phyloP scores from a whole-genome alignment of 1,140 invertebrate species.

The Arctopsyche grandis region DNA sequence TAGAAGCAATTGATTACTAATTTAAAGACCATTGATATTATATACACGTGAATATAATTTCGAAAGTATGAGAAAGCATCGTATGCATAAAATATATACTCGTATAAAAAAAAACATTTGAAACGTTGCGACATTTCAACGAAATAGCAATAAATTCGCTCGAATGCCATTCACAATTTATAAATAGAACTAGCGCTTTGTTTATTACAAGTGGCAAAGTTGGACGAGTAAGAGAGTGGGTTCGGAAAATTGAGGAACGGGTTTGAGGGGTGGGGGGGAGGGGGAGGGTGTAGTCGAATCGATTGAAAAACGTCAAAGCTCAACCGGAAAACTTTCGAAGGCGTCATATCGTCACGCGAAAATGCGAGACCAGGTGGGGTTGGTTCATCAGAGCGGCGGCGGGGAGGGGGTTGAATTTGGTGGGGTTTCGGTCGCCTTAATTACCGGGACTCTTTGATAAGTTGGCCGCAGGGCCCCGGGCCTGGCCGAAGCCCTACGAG shows the following conservation, averaged over 20 bases:
- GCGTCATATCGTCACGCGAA: constrained; percentile 24
- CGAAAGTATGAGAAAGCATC: no score
- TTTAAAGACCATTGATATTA: no score
- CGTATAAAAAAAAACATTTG: no score
- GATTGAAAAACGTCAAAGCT: neutral
- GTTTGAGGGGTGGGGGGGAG: neutral
- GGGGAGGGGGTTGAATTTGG: neutral
- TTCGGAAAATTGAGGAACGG: no score
- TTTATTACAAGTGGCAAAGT: neutral
- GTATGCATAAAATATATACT: no score
- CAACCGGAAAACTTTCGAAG: neutral
- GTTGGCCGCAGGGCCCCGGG: constrained; percentile 2
- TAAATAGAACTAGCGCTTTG: neutral
- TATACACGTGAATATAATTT: no score
- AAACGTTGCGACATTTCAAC: neutral
- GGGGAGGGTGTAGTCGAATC: neutral
- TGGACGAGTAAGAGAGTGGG: no score
- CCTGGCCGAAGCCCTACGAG: neutral
- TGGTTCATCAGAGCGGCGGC: no score
- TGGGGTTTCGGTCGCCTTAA: constrained; percentile 25
- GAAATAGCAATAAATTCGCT: no score
- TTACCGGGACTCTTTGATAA: constrained; percentile 30
- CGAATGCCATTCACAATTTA: no score
- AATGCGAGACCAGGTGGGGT: neutral
- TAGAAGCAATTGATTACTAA: no score